These are phyloP conservation scores for Micromesistius poutassou DNA, from an alignment of 2,797 vertebrate species.

Conservation along the genomic window DNA sequence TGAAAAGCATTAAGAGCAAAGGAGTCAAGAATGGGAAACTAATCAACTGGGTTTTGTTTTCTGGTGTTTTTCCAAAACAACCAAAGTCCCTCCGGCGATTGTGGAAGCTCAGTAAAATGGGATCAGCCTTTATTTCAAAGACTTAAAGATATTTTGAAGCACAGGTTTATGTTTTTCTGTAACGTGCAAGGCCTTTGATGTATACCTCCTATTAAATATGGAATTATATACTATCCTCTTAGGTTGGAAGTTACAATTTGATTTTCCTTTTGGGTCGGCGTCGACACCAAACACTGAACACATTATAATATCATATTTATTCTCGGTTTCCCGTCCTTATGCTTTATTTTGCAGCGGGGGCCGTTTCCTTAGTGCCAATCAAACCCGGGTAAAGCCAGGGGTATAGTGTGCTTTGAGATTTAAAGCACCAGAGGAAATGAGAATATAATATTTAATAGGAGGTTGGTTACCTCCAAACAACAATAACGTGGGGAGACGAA, in stretches of 20 bases:
- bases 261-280: neutral
- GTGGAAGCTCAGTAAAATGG: conserved; percentile 23
- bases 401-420: neutral
- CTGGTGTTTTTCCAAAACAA: conserved; percentile 51
- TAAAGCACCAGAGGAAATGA: neutral
- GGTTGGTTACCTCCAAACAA: neutral
- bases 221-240: neutral
- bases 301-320: neutral
- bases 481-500: neutral
- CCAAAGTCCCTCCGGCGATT: conserved; percentile 45
- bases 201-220: neutral
- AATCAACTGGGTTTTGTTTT: conserved; percentile 44
- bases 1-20: conserved; percentile 46
- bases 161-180: neutral
- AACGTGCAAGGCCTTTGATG: neutral
- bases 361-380: neutral
- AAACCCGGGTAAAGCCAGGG: neutral
- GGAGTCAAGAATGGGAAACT: conserved; percentile 44
- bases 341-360: neutral
- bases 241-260: neutral
- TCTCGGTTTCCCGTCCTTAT: neutral
- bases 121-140: neutral
- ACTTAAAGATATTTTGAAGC: conserved; percentile 19
- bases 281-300: neutral
- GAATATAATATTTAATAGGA: neutral